A percentile compares a stretch with the other conserved stretches of the same genome.
Conservation (phyloP, 2,888 invertebrate genomes). For the Ypsolopha sequella region DNA sequence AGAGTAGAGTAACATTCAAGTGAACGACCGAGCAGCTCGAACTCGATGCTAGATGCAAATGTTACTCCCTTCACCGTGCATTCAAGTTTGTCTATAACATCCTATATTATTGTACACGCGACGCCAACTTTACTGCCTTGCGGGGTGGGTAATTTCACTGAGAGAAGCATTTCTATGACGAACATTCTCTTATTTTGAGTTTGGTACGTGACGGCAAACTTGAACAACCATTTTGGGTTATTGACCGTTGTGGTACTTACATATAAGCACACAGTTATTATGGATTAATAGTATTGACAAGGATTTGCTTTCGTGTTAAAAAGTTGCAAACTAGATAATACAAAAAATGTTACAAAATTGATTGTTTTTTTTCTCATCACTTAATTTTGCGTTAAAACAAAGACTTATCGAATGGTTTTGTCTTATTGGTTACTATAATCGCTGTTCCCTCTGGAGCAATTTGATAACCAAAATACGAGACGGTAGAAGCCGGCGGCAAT, state of each 20-base stretch:
- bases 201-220: too few species aligned
- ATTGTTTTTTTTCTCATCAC: too few species aligned
- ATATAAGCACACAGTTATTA: too few species aligned
- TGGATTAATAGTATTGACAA: too few species aligned
- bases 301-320: too few species aligned
- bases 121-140: neutral
- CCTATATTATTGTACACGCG: neutral
- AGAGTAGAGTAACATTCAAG: conserved; percentile 1
- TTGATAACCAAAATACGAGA: neutral
- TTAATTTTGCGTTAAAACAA: too few species aligned
- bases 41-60: neutral
- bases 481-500: neutral
- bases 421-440: neutral
- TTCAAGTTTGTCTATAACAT: neutral
- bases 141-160: neutral
- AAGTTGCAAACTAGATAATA: too few species aligned
- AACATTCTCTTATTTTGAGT: neutral
- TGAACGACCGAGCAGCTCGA: conserved; percentile 3
- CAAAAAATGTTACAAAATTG: too few species aligned
- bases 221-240: too few species aligned
- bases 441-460: neutral
- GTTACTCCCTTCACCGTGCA: neutral
- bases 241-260: too few species aligned
- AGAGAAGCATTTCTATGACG: neutral
- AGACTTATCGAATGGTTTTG: too few species aligned